These are phyloP conservation scores for Agapostemon virescens DNA, from an alignment of 2,888 invertebrate species.

Conservation along the genomic window DNA sequence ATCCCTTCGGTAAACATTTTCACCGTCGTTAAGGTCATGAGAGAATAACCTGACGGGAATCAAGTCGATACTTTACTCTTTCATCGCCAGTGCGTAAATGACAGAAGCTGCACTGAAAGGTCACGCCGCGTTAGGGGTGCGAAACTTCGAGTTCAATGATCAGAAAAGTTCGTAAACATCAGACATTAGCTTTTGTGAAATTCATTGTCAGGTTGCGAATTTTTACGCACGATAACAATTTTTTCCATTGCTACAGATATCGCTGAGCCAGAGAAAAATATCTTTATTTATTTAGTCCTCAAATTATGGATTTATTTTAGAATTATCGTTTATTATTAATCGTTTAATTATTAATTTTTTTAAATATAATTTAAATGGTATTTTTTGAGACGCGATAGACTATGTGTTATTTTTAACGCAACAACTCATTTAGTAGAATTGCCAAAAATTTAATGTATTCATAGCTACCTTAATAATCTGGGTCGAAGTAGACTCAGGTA, in stretches of 20 bases:
- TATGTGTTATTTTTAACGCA: too few relatives aligned
- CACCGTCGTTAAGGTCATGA: constrained; percentile 40
- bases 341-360: too few relatives aligned
- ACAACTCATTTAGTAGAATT: too few relatives aligned
- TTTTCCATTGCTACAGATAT: not conserved
- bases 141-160: not conserved
- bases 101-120: constrained; percentile 37
- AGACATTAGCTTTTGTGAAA: too few relatives aligned
- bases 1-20: constrained; percentile 37
- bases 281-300: not conserved
- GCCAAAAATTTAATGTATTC: too few relatives aligned
- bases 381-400: too few relatives aligned
- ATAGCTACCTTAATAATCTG: too few relatives aligned
- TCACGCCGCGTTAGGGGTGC: constrained; percentile 17
- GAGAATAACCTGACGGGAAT: constrained; percentile 43
- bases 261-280: not conserved
- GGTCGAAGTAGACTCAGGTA: too few relatives aligned
- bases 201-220: not conserved
- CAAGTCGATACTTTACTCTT: constrained; percentile 42
- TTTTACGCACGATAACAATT: not conserved
- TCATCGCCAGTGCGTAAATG: constrained; percentile 19
- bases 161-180: not conserved
- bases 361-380: too few relatives aligned
- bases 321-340: too few relatives aligned
- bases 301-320: too few relatives aligned